A percentile compares a stretch with the other conserved stretches of the same genome.
These are phyloP conservation scores for Acronicta leporina DNA, from an alignment of 2,888 invertebrate species.

Conservation along the genomic window DNA sequence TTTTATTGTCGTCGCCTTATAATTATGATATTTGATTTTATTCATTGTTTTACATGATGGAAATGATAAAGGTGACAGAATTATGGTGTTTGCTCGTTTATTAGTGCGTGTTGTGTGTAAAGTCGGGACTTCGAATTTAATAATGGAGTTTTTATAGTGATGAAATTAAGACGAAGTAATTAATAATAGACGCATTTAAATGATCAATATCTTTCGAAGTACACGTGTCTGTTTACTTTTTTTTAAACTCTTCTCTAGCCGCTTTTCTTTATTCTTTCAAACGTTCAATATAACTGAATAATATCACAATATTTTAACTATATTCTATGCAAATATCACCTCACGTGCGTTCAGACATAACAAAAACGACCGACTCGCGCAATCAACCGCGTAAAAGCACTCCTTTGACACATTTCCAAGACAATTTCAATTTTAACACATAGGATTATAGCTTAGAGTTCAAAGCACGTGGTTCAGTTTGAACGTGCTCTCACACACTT, in stretches of 20 bases:
- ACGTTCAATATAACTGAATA: not conserved
- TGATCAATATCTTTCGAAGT: too few species aligned
- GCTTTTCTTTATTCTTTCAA: not conserved
- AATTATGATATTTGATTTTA: constrained; percentile 45
- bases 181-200: too few species aligned
- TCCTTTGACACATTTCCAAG: constrained; percentile 58
- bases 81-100: constrained; percentile 31
- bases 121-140: too few species aligned
- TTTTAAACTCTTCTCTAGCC: too few species aligned
- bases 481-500: constrained; percentile 9
- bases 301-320: constrained; percentile 4
- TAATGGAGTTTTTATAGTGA: too few species aligned
- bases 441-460: constrained; percentile 38
- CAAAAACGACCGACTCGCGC: constrained; percentile 43
- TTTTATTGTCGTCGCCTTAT: constrained; percentile 22
- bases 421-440: constrained; percentile 50
- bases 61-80: constrained; percentile 36
- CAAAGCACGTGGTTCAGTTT: constrained; percentile 37
- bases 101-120: constrained; percentile 9
- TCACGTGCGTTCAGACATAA: constrained; percentile 33
- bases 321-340: constrained; percentile 14
- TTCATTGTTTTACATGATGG: constrained; percentile 35
- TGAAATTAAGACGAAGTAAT: too few species aligned
- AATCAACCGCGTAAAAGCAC: constrained; percentile 34
- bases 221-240: not conserved